phyloP scores from a whole-genome alignment of 2,113 vertebrate species.

The Gymnarchus niloticus region DNA sequence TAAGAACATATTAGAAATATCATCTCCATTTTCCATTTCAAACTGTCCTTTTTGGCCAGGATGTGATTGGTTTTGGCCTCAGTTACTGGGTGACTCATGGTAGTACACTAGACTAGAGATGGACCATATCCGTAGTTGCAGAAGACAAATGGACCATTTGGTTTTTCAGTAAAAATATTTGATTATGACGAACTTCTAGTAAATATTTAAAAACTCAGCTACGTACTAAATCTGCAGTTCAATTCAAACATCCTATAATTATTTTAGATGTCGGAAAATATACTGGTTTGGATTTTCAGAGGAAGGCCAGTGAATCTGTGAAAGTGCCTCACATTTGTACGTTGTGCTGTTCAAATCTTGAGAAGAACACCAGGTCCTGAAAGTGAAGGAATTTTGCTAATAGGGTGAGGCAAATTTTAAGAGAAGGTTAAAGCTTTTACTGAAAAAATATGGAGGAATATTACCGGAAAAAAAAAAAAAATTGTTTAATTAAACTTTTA shows the following conservation, averaged over 20 bases:
- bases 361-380: neutral
- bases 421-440: neutral
- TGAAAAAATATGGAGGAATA: neutral
- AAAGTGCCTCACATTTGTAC: neutral
- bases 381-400: neutral
- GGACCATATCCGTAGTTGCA: constrained; percentile 52
- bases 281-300: neutral
- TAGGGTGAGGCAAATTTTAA: neutral
- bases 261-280: neutral
- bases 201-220: constrained; percentile 27
- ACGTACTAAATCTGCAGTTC: neutral
- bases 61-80: constrained; percentile 77
- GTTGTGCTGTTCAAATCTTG: neutral
- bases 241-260: neutral
- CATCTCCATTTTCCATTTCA: constrained; percentile 54
- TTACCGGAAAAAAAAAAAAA: neutral
- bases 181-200: constrained; percentile 43
- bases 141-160: constrained; percentile 72
- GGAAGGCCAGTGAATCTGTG: neutral
- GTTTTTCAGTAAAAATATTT: constrained; percentile 31
- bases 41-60: constrained; percentile 76
- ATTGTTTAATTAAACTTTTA: neutral
- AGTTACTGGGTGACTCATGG: constrained; percentile 68
- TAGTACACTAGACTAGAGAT: constrained; percentile 63
- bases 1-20: constrained; percentile 41